Evolutionary conservation across 2,888 invertebrate species (phyloP).

Genomic region (Ditylenchus weischeri): DNA sequence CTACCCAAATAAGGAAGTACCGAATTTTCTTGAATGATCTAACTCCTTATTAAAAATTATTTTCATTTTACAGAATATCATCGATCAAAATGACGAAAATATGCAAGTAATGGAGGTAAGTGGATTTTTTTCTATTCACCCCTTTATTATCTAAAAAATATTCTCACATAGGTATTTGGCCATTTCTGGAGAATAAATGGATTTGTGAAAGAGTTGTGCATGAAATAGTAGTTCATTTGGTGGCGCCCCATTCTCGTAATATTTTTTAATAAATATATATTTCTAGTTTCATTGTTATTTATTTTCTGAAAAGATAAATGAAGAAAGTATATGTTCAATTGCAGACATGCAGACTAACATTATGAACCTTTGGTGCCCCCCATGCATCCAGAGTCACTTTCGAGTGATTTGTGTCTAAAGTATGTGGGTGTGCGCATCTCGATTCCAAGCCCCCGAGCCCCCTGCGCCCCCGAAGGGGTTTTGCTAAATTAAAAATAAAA

Average conservation of each 20-base stretch:
- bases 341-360: too few species aligned
- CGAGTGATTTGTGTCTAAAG: too few species aligned
- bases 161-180: slow-evolving; percentile 32
- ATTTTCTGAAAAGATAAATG: background rate
- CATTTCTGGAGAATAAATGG: slow-evolving; percentile 40
- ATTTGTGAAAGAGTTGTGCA: slow-evolving; percentile 42
- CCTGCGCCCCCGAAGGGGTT: too few species aligned
- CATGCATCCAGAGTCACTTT: too few species aligned
- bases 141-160: slow-evolving; percentile 36
- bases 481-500: too few species aligned
- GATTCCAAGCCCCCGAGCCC: too few species aligned
- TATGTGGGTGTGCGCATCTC: too few species aligned
- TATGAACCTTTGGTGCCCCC: too few species aligned
- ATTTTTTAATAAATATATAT: slow-evolving; percentile 1
- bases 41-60: too few species aligned
- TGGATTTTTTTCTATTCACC: slow-evolving; percentile 45
- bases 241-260: background rate
- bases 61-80: slow-evolving; percentile 49
- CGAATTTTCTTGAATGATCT: too few species aligned
- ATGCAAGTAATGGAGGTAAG: slow-evolving; percentile 58
- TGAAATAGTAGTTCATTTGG: slow-evolving; percentile 27
- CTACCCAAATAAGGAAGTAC: too few species aligned
- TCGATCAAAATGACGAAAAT: slow-evolving; percentile 57
- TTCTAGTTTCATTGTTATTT: slow-evolving; percentile 4
- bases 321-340: background rate